Percentiles rank a stretch among this genome's conserved stretches.
Evolutionary conservation across 2,888 invertebrate species (phyloP).

Genomic region (Torymus tubicola): DNA sequence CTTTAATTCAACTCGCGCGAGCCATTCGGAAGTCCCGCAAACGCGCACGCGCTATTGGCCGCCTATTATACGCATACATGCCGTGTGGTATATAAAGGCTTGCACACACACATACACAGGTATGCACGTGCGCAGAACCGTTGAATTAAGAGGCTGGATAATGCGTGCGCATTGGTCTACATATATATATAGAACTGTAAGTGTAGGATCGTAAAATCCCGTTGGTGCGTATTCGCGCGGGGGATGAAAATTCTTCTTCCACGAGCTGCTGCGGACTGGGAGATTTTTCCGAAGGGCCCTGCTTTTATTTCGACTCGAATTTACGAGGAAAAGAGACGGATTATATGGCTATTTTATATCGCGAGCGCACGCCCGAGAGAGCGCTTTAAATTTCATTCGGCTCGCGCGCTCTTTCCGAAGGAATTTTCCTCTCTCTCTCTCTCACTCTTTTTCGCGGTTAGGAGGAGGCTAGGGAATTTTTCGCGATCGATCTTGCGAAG

Average conservation of each 20-base stretch:
- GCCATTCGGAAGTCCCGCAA: constrained; percentile 29
- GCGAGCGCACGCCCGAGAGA: too few relatives aligned
- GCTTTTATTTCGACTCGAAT: constrained; percentile 36
- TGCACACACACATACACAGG: background rate
- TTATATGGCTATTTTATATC: too few relatives aligned
- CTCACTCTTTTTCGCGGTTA: too few relatives aligned
- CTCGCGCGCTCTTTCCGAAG: too few relatives aligned
- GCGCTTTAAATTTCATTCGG: too few relatives aligned
- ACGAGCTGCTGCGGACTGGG: background rate
- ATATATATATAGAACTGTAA: too few relatives aligned
- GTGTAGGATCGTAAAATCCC: constrained; percentile 36
- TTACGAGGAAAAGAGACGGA: constrained; percentile 26
- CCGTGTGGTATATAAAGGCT: background rate
- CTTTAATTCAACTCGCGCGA: constrained; percentile 18
- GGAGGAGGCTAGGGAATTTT: too few relatives aligned
- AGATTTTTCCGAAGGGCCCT: background rate
- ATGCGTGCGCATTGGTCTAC: constrained; percentile 21
- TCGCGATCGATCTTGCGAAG: background rate
- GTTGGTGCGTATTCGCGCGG: background rate
- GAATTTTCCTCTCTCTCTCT: too few relatives aligned
- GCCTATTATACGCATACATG: background rate
- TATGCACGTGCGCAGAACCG: background rate
- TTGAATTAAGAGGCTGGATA: constrained; percentile 39
- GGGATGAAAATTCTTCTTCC: constrained; percentile 22
- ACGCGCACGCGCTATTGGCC: constrained; percentile 2